Evolutionary conservation across 2,888 invertebrate genomes (phyloP).

Genomic region (Anagyrus pseudococci): DNA sequence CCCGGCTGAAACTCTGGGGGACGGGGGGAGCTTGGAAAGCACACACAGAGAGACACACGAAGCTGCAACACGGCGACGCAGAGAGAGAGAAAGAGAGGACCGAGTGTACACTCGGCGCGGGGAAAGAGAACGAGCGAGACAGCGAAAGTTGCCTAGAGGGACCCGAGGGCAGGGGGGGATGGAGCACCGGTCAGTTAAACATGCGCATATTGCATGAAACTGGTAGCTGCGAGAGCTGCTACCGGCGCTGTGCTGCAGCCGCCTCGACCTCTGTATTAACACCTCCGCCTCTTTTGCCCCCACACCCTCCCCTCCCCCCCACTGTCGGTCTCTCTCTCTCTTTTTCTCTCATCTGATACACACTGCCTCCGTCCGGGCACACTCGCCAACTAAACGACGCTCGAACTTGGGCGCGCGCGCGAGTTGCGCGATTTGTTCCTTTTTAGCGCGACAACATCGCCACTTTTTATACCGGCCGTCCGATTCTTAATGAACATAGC

Average conservation of each 20-base stretch:
- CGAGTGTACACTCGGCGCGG: too few species aligned
- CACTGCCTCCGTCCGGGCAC: too few species aligned
- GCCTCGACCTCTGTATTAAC: slow-evolving; percentile 61
- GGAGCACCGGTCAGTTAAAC: slow-evolving; percentile 58
- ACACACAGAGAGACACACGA: too few species aligned
- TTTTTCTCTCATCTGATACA: slow-evolving; percentile 19
- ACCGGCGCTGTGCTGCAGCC: slow-evolving; percentile 35
- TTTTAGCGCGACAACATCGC: too few species aligned
- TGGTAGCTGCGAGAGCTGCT: slow-evolving; percentile 56
- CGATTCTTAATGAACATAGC: too few species aligned
- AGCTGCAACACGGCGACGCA: too few species aligned
- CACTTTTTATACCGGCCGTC: too few species aligned
- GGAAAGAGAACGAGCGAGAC: neutral
- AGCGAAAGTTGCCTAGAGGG: slow-evolving; percentile 11
- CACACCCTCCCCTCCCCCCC: slow-evolving; percentile 21
- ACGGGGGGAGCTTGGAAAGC: too few species aligned
- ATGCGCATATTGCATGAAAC: slow-evolving; percentile 63
- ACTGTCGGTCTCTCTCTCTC: slow-evolving; percentile 14
- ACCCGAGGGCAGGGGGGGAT: neutral
- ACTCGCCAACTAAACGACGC: too few species aligned
- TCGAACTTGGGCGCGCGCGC: too few species aligned
- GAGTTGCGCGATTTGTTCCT: too few species aligned
- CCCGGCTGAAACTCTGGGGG: too few species aligned
- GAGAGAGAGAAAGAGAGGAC: slow-evolving; percentile 9
- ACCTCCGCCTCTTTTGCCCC: slow-evolving; percentile 48